Base-by-base conservation (phyloP, 2,113 vertebrate species). In the Taurulus bubalis region DNA sequence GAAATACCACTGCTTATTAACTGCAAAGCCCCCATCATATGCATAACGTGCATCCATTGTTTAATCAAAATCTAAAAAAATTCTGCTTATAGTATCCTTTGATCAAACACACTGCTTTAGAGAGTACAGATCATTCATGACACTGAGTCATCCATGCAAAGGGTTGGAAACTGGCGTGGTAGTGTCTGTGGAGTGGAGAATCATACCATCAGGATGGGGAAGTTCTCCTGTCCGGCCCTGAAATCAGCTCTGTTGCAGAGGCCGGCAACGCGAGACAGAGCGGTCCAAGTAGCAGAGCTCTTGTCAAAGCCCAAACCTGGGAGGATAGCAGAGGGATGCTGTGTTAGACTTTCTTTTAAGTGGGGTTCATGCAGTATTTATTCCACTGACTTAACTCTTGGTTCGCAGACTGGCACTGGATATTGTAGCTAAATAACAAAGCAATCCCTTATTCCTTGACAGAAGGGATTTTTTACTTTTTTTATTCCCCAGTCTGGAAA, bases 231-330 rank as follows among this genome's bases (percentile, higher is more conserved):
- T 36, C 95, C 97, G 0, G 92, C 94, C 90, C 94, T 97, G 93
- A 98, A 98, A 24, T 96, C 96, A 0, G 97, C 97, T 11, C 97
- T 93, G 90, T 98, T 98, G 89, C 97, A 98, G 64, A 98, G 95
- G 16, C 94, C 96, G 0, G 97, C 96, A 4, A 98, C 97, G 7
- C 95, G 94, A 8, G 97, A 95, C 80, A 98, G 91, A 22, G 96
- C 91, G 0, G 90, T 84, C 97, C 97, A 98, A 0, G 97, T 97
- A 0, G 93, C 87, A 0, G 96, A 98, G 77, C 92, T 96, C 86
- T 96, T 97, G 93, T 98, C 97, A 30, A 98, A 98, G 12, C 95
- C 93, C 26, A 80, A 94, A 71, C 97, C 97, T 97, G 84, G 28
- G 66, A 91, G 87, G 56, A 77, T 42, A 80, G 58, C 24, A 82